These are phyloP conservation scores for Heliconius aoede DNA, from an alignment of 2,888 invertebrate species.

Conservation along the genomic window DNA sequence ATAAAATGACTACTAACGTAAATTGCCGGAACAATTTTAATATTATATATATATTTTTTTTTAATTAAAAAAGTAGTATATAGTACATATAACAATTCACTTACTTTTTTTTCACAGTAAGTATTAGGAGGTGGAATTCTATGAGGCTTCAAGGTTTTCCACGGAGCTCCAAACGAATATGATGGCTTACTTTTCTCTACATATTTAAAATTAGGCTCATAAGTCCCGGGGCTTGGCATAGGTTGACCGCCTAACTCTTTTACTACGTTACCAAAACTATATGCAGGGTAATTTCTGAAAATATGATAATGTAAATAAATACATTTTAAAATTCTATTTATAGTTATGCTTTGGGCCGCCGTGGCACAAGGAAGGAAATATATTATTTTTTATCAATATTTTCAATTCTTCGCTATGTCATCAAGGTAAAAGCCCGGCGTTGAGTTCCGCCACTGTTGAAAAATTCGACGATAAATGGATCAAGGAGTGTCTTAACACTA, in stretches of 20 bases:
- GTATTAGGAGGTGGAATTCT: constrained; percentile 64
- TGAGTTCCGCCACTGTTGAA: too few species aligned
- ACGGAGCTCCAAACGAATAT: constrained; percentile 62
- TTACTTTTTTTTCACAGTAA: constrained; percentile 75
- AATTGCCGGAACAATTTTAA: background rate
- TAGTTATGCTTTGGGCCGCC: too few species aligned
- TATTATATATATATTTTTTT: too few species aligned
- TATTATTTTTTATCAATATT: too few species aligned
- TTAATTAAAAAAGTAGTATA: background rate
- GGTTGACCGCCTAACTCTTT: constrained; percentile 43
- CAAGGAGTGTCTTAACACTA: too few species aligned
- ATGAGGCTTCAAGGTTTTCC: constrained; percentile 48
- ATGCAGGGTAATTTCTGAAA: constrained; percentile 63
- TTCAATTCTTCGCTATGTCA: too few species aligned
- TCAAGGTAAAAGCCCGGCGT: too few species aligned
- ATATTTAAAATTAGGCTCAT: constrained; percentile 66
- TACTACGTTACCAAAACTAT: constrained; percentile 55
- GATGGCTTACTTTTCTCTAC: constrained; percentile 62
- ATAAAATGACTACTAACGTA: too few species aligned
- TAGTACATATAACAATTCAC: background rate
- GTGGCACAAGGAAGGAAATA: too few species aligned
- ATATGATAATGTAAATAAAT: background rate
- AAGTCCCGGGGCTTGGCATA: constrained; percentile 66
- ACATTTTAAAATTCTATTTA: background rate
- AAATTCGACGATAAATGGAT: too few species aligned